Evolutionary conservation across 2,113 vertebrate species (phyloP).

Genomic region (Coryphaenoides rupestris): DNA sequence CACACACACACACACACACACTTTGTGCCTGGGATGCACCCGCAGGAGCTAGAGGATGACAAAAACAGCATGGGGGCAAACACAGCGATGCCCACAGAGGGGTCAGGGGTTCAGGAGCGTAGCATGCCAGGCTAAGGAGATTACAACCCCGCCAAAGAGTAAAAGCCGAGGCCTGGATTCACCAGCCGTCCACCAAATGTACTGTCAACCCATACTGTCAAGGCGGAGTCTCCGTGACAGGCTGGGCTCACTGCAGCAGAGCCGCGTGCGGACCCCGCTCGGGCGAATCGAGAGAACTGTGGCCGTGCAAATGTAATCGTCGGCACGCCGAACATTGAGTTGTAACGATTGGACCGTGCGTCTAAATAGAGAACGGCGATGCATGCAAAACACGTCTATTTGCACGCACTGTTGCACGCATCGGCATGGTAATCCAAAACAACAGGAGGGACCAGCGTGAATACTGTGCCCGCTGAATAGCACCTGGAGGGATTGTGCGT

Average conservation of each 20-base stretch:
- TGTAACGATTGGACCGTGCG: no score
- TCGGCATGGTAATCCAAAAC: neutral
- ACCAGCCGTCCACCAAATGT: constrained; percentile 31
- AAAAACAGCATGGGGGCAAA: constrained; percentile 34
- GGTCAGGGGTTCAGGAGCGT: constrained; percentile 52
- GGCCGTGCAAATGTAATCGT: neutral
- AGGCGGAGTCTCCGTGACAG: constrained; percentile 3
- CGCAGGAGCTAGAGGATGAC: constrained; percentile 20
- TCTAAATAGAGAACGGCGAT: no score
- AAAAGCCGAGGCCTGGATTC: constrained; percentile 27
- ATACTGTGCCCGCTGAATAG: no score
- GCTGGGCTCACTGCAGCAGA: neutral
- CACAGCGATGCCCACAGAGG: constrained; percentile 39
- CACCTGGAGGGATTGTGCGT: no score
- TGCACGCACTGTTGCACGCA: neutral
- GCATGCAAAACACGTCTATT: neutral
- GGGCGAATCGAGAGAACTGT: neutral
- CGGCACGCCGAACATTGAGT: no score
- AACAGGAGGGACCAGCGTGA: neutral
- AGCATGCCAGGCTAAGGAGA: constrained; percentile 67
- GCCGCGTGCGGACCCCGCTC: neutral
- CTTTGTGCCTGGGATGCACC: neutral
- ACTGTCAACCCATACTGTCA: constrained; percentile 15
- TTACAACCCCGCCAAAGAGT: constrained; percentile 46
- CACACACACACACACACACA: neutral